phyloP scores from a whole-genome alignment of 2,797 vertebrate species.

The Gymnocypris eckloni region DNA sequence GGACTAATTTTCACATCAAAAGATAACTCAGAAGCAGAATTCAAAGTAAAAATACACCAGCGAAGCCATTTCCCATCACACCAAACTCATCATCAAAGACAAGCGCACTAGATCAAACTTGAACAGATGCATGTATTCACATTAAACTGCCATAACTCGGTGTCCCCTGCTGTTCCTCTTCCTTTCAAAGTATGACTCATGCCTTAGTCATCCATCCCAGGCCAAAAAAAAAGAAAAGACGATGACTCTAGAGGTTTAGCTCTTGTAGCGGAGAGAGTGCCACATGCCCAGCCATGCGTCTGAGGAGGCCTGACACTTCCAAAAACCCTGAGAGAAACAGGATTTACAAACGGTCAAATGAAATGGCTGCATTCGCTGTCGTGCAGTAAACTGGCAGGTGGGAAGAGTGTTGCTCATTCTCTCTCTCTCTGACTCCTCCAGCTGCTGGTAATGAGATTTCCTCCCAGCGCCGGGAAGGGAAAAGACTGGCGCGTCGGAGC shows the following conservation, averaged over 20 bases:
- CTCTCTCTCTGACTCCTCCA: slow-evolving; percentile 57
- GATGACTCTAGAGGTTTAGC: not conserved
- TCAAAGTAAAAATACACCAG: not conserved
- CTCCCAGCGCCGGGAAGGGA: slow-evolving; percentile 44
- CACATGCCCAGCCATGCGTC: not conserved
- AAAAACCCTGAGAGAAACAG: slow-evolving; percentile 45
- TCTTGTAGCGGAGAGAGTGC: not conserved
- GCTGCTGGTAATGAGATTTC: slow-evolving; percentile 64
- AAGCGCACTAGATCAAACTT: not conserved
- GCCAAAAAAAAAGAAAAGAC: not conserved
- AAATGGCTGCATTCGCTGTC: slow-evolving; percentile 60
- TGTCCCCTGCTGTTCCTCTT: slow-evolving; percentile 61
- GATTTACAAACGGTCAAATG: slow-evolving; percentile 67
- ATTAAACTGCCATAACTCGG: slow-evolving; percentile 7
- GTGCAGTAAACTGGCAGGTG: slow-evolving; percentile 63
- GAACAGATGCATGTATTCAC: slow-evolving; percentile 18
- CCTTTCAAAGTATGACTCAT: slow-evolving; percentile 8
- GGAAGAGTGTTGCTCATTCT: slow-evolving; percentile 39
- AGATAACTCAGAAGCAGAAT: not conserved
- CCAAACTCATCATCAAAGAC: not conserved
- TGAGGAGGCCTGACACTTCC: slow-evolving; percentile 40
- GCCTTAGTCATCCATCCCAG: slow-evolving; percentile 9
- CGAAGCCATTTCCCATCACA: not conserved
- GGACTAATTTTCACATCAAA: slow-evolving; percentile 6
- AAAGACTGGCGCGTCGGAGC: slow-evolving; percentile 47